Base-by-base conservation (phyloP, 2,888 invertebrate genomes). In the Heteropelma amictum region DNA sequence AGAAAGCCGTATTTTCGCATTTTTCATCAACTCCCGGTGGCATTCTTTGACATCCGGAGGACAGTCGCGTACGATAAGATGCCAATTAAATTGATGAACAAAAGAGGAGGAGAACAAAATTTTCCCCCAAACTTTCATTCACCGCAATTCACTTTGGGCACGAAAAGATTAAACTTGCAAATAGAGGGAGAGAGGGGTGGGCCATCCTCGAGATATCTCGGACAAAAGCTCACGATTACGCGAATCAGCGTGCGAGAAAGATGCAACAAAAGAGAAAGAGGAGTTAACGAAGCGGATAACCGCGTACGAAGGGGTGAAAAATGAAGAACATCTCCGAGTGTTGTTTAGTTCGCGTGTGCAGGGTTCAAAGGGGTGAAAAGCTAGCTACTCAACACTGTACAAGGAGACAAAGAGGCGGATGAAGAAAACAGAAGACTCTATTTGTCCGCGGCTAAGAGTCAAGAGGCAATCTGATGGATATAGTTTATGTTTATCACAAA, bases 261-360 rank as follows among this genome's bases (percentile, higher is more conserved):
- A 8, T 17, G 17, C 35, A 12, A 7, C 5, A 35, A 45, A 54
- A 7, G 33, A 28, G 49, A 33, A 28, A 45, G 53, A 51, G 23
- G 72, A 60, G 53, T 42, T 51, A 35, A 58, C 56, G 69, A 64
- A 68, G 58, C 72, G 72, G 19, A 51, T 56, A 35, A 65, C 51
- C 42, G 45, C 42, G 69, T 42, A 56, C 54, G 60, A 35, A 40
- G 30, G 40, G 8, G 58, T n/a, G n/a, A 30, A 30, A 21, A 68
- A 40, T 63, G 63, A 40, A 68, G 51, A 68, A 58, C 19, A 4
- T 38, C 58, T 28, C 19, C 28, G 30, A 38, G 40, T 49, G 63
- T 47, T 38, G 38, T 56, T 38, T 28, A 53, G 53, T 33, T 10
- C n/a, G 35, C 51, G 23, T 21, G 38, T 26, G 28, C 3, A 12